Conservation (phyloP, 1,140 invertebrate species). For the Neodiprion pinetum region DNA sequence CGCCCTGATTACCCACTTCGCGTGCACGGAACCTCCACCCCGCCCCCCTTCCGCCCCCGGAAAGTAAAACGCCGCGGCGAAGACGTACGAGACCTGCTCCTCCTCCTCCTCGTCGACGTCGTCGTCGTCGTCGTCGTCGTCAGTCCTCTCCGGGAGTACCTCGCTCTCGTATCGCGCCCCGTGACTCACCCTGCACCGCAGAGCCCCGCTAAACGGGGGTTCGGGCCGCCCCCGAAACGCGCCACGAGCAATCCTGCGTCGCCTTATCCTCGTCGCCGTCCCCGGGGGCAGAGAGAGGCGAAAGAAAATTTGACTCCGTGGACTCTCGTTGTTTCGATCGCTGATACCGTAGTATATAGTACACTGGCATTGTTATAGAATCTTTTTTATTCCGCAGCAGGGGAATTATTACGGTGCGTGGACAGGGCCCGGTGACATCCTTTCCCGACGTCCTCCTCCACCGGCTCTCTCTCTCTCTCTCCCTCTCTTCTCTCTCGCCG, state of each 20-base stretch:
- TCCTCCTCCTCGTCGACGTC: no score
- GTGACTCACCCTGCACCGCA: no score
- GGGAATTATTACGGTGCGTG: constrained; percentile 8
- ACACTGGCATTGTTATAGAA: neutral
- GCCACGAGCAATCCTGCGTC: no score
- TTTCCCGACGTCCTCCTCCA: constrained; percentile 15
- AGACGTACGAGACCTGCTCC: neutral
- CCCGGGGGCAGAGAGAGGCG: neutral
- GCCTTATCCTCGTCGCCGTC: no score
- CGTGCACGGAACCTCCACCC: neutral
- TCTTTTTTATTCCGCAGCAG: no score
- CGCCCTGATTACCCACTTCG: constrained; percentile 14
- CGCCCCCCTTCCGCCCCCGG: neutral
- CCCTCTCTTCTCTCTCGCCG: constrained; percentile 18
- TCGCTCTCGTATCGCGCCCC: no score
- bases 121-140: no score
- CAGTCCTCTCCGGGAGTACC: no score
- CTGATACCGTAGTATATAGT: neutral
- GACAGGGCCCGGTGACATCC: neutral
- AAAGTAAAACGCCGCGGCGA: neutral
- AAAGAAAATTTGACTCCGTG: neutral
- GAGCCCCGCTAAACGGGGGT: no score
- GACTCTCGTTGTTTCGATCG: neutral
- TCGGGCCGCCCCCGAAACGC: no score
- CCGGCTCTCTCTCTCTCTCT: constrained; percentile 21